Conservation (phyloP, 1,140 invertebrate species). For the Drosophila kohkoa region DNA sequence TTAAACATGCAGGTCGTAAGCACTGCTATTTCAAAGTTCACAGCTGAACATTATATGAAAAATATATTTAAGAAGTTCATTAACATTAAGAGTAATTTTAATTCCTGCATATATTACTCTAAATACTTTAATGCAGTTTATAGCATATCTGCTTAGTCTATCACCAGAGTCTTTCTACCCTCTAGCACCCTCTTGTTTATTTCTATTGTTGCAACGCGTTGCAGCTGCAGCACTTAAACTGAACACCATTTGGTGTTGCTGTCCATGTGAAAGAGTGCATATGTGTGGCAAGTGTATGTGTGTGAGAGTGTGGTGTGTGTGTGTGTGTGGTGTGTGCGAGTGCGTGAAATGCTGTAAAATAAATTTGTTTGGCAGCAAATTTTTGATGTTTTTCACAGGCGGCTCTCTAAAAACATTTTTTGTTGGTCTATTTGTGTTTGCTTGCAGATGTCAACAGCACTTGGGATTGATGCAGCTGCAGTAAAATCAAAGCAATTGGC, state of each 20-base stretch:
- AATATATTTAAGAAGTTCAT: too few relatives aligned
- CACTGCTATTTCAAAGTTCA: too few relatives aligned
- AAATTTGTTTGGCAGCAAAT: constrained; percentile 68
- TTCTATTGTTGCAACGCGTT: constrained; percentile 25
- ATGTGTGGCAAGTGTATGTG: not conserved
- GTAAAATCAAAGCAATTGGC: constrained; percentile 80
- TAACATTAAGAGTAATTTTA: too few relatives aligned
- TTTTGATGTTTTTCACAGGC: constrained; percentile 34
- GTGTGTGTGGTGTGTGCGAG: constrained; percentile 4
- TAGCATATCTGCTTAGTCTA: not conserved
- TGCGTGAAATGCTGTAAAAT: constrained; percentile 57
- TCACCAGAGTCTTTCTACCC: not conserved
- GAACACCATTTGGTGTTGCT: constrained; percentile 49
- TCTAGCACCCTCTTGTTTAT: constrained; percentile 11
- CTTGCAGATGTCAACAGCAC: constrained; percentile 78
- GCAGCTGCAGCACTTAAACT: constrained; percentile 35
- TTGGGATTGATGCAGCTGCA: constrained; percentile 61
- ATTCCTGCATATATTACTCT: too few relatives aligned
- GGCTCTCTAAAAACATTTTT: not conserved
- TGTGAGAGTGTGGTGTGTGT: not conserved
- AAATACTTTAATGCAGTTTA: too few relatives aligned
- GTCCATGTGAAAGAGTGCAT: constrained; percentile 8
- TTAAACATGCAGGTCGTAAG: too few relatives aligned
- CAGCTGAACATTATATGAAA: too few relatives aligned
- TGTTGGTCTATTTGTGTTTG: constrained; percentile 39